A percentile compares a stretch with the other conserved stretches of the same genome.
phyloP scores from a whole-genome alignment of 37 sponge, comb jelly and placozoan species.

The Haliclona indistincta region DNA sequence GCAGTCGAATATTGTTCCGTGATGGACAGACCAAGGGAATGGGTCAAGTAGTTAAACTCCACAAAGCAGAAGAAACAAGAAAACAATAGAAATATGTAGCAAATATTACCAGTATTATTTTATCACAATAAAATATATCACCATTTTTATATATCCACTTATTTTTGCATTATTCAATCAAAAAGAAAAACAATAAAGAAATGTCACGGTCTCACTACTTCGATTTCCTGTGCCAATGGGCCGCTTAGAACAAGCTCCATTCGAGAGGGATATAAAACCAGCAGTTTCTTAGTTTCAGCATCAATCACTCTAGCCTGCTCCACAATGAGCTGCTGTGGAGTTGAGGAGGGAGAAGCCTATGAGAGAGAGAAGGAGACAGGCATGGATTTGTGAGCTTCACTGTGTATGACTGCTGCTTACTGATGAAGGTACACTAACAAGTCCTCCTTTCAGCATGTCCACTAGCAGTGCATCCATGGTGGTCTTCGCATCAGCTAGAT shows the following conservation, averaged over 20 bases:
- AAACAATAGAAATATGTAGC: not conserved
- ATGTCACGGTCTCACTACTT: conserved; percentile 21
- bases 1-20: conserved; percentile 65
- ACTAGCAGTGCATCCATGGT: conserved; percentile 69
- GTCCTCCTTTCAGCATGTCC: conserved; percentile 56
- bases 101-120: not conserved
- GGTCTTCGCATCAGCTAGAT: conserved; percentile 57
- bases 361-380: not conserved
- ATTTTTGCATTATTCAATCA: not conserved
- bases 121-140: not conserved
- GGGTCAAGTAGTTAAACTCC: conserved; percentile 67
- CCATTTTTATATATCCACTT: not conserved
- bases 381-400: not conserved
- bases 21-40: conserved; percentile 78
- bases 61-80: conserved; percentile 5
- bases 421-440: conserved; percentile 3
- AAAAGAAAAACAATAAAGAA: not conserved
- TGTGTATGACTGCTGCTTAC: not conserved
- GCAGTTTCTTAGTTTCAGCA: conserved; percentile 45
- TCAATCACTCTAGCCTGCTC: conserved; percentile 82
- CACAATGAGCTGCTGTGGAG: conserved; percentile 40
- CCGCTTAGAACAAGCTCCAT: conserved; percentile 58
- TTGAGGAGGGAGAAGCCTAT: not conserved
- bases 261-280: conserved; percentile 81
- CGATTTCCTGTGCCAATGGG: conserved; percentile 20